Evolutionary conservation across 2,888 invertebrate genomes (phyloP), one percentile per base, ranked within the genome.

Genomic region (Aricia artaxerxes): DNA sequence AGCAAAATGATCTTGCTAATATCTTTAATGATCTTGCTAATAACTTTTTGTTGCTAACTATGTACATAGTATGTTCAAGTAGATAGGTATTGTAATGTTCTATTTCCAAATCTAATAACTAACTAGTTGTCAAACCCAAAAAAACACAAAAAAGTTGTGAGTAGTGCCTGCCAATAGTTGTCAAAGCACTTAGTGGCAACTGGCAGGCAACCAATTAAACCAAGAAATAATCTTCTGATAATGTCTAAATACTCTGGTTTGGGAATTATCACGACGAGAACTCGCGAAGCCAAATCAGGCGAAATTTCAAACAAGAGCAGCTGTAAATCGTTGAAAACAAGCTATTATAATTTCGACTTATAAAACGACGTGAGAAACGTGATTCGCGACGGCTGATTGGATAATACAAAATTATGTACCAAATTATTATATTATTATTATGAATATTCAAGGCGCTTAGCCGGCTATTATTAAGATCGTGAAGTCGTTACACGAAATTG

Each of bases 391-490:
- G 84, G 85, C 87, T 87, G 90, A 92, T 92, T 90, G 91, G 90
- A 88, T 91, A 90, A 92, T 93, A 91, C 92, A 85, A 92, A 92
- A 93, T 93, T 92, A 92, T 90, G 89, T 87, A 90, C 92, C 90
- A 87, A 93, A 93, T 93, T 89, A 92, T 92, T 90, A 92, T 91
- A 88, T 89, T 86, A 85, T 92, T 92, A 85, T 92, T 92, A 94
- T 94, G 92, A 93, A 94, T 94, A 94, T 93, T 93, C 93, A 94
- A 90, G 89, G 90, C 92, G 90, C 89, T 94, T 93, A 92, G 87
- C 89, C 85, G 90, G 9, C 69, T 69, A 69, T 92, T 93, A 94
- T 94, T 94, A 94, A 92, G 90, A 89, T 93, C 93, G 93, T 91
- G 92, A 90, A 90, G 91, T 92, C 91, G 94, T 94, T 94, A 93